A percentile compares a stretch with the other conserved stretches of the same genome.
Conservation (phyloP, 2,113 vertebrate species). For the Entomyzon cyanotis region DNA sequence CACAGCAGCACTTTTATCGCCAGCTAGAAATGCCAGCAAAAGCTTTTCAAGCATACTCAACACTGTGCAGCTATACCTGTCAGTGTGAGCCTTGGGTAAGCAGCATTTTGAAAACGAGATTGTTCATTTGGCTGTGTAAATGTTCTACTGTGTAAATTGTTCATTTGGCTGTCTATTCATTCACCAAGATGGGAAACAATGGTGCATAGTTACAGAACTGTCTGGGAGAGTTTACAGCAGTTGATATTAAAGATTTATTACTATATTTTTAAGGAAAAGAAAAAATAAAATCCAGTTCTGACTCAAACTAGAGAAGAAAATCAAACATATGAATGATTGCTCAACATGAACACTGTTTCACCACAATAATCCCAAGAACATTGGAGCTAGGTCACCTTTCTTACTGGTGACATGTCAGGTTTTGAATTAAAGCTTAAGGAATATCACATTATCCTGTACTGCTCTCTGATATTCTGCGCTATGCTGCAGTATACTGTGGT, state of each 20-base stretch:
- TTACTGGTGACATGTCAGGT: background rate
- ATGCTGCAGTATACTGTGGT: background rate
- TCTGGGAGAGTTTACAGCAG: background rate
- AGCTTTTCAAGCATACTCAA: background rate
- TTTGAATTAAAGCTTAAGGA: background rate
- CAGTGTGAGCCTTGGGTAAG: background rate
- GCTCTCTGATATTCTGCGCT: background rate
- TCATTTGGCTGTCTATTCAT: background rate
- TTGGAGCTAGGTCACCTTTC: background rate
- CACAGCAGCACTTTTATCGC: background rate
- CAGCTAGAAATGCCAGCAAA: background rate
- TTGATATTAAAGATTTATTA: background rate
- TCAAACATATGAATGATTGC: background rate
- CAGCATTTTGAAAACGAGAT: background rate
- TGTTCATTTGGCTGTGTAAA: background rate
- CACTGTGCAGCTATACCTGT: background rate
- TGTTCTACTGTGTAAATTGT: background rate
- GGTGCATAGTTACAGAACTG: background rate
- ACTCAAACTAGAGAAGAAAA: background rate
- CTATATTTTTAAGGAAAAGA: background rate
- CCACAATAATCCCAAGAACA: background rate
- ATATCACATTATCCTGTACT: background rate
- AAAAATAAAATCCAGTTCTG: background rate
- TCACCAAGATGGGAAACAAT: background rate
- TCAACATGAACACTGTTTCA: background rate